A percentile compares a stretch with the other conserved stretches of the same genome.
Evolutionary conservation across 2,113 vertebrate genomes (phyloP).

Genomic region (Rhinolophus sinicus): DNA sequence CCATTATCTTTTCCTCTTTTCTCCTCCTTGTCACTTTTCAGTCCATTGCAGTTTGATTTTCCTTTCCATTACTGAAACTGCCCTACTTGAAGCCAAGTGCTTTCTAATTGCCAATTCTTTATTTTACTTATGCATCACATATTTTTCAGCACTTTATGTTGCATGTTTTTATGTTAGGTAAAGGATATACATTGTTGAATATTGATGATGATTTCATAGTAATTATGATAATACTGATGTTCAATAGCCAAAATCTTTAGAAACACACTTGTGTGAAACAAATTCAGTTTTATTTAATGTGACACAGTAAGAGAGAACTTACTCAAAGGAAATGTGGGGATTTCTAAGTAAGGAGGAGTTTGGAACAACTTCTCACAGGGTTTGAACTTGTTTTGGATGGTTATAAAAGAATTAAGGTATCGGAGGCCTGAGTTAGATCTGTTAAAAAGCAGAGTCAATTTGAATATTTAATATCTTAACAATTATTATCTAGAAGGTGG

Average conservation of each 20-base stretch:
- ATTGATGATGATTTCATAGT: background rate
- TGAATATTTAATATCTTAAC: background rate
- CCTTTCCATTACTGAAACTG: background rate
- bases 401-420: background rate
- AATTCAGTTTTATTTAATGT: background rate
- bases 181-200: background rate
- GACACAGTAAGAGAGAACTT: background rate
- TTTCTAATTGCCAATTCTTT: background rate
- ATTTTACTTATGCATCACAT: background rate
- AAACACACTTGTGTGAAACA: background rate
- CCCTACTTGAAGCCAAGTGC: background rate
- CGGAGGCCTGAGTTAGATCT: background rate
- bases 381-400: background rate
- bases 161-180: background rate
- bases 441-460: background rate
- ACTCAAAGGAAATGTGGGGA: background rate
- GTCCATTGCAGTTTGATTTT: background rate
- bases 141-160: background rate
- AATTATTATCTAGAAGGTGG: background rate
- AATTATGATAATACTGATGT: background rate
- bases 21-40: background rate
- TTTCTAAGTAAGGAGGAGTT: background rate
- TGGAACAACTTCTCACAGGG: background rate
- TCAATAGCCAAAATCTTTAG: background rate
- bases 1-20: background rate